Evolutionary conservation across 2,797 vertebrate species (phyloP).

Genomic region (Myotis pilosus): DNA sequence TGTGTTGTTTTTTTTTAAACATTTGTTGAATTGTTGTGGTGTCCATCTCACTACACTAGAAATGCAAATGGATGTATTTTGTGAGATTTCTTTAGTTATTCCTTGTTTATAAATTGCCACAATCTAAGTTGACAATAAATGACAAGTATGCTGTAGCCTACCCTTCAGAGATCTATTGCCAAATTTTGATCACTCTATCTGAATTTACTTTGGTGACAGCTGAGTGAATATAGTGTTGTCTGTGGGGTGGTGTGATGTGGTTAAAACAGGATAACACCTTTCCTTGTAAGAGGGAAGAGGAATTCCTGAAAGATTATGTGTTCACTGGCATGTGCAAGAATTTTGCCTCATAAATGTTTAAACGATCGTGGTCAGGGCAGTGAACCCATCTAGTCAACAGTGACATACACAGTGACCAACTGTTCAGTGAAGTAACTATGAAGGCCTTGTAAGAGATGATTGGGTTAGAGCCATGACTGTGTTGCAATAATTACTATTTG

Average conservation of each 20-base stretch:
- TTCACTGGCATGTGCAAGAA: not conserved
- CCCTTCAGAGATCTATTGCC: not conserved
- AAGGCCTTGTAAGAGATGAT: not conserved
- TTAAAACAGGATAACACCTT: not conserved
- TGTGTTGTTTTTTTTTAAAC: not conserved
- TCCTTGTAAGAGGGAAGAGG: not conserved
- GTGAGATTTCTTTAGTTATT: not conserved
- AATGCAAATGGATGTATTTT: not conserved
- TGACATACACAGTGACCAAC: not conserved
- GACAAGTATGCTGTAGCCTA: no score
- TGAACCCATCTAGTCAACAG: not conserved
- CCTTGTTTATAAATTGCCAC: not conserved
- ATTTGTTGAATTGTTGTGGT: not conserved
- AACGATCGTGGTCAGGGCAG: not conserved
- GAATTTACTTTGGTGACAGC: not conserved
- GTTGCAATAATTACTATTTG: not conserved
- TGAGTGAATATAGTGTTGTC: not conserved
- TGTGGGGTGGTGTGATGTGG: not conserved
- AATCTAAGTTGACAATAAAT: not conserved
- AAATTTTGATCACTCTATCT: not conserved
- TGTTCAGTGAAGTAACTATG: not conserved
- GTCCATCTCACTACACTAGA: not conserved
- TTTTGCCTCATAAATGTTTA: constrained; percentile 35
- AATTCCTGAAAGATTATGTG: not conserved
- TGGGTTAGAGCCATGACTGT: not conserved